A percentile compares a stretch with the other conserved stretches of the same genome.
Evolutionary conservation across 2,888 invertebrate genomes (phyloP).

Genomic region (Abrostola tripartita): DNA sequence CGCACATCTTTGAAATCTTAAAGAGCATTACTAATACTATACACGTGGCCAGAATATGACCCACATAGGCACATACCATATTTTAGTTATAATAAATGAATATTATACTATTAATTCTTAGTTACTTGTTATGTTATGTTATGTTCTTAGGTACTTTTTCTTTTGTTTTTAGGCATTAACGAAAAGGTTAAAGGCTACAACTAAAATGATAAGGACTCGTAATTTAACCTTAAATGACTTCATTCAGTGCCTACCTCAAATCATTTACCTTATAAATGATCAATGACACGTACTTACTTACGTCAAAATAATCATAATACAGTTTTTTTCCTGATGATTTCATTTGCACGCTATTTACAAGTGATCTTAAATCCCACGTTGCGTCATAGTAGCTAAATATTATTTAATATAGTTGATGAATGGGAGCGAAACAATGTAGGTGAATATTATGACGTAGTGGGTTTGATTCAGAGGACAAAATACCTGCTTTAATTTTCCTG

Average conservation of each 20-base stretch:
- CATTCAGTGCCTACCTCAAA: neutral
- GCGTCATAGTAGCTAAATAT: constrained; percentile 3
- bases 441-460: constrained; percentile 3
- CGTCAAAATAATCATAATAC: neutral
- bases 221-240: neutral
- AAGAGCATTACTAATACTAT: too few species aligned
- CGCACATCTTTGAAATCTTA: too few species aligned
- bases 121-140: too few species aligned
- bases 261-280: neutral
- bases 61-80: too few species aligned
- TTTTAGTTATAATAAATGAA: too few species aligned
- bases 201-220: too few species aligned
- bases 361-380: constrained; percentile 11
- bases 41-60: too few species aligned
- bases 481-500: too few species aligned
- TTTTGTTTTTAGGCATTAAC: too few species aligned
- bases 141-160: too few species aligned
- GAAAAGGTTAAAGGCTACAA: too few species aligned
- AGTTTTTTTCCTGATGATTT: constrained; percentile 33
- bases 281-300: neutral
- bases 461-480: neutral
- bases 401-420: constrained; percentile 18
- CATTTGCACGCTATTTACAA: constrained; percentile 38
- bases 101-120: too few species aligned
- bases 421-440: constrained; percentile 31